Conservation (phyloP, 1,140 invertebrate species). For the Ceratina australensis region DNA sequence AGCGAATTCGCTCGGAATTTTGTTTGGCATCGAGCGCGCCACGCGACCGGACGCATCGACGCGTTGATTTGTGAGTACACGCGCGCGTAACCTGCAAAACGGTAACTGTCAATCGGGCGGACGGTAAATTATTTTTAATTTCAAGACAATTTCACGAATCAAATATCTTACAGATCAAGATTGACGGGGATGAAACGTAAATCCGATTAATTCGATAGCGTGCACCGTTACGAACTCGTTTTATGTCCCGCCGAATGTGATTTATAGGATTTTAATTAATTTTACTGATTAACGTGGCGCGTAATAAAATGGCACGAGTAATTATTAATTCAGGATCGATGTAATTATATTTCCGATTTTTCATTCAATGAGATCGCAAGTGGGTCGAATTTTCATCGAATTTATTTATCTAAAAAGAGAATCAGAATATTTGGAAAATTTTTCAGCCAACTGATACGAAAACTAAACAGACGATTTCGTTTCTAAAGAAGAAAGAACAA, state of each 20-base stretch:
- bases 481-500: too few species aligned
- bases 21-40: background rate
- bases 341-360: too few species aligned
- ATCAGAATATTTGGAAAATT: too few species aligned
- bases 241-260: background rate
- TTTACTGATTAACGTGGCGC: background rate
- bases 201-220: background rate
- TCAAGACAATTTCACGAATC: background rate
- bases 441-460: too few species aligned
- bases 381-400: too few species aligned
- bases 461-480: too few species aligned
- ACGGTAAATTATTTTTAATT: conserved; percentile 33
- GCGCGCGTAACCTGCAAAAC: conserved; percentile 4
- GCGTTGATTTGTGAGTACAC: conserved; percentile 28
- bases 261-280: background rate
- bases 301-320: background rate
- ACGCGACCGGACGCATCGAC: conserved; percentile 12
- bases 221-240: background rate
- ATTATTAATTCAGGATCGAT: too few species aligned
- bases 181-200: background rate
- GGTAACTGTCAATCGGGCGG: conserved; percentile 11
- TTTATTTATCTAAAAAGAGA: too few species aligned
- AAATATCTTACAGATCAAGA: background rate
- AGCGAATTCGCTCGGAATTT: conserved; percentile 27
- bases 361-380: too few species aligned